Conservation (phyloP, 2,888 invertebrate genomes). For the Nasonovia ribisnigri region DNA sequence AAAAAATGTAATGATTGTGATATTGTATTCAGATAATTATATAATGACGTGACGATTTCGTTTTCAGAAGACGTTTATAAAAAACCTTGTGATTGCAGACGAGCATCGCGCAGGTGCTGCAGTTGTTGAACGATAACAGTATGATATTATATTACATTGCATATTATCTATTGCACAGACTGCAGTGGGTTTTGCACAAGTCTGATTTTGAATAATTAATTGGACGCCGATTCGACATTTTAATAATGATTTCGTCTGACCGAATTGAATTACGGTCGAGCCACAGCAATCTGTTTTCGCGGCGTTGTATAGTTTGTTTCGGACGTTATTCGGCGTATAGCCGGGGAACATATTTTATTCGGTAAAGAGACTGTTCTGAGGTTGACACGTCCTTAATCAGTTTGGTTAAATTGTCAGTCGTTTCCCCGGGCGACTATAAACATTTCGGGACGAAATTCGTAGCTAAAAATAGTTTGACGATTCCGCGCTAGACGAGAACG, state of each 20-base stretch:
- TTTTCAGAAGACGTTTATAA: not conserved
- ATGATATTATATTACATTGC: too few species aligned
- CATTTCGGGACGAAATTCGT: not conserved
- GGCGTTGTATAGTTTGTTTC: constrained; percentile 5
- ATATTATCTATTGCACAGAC: not conserved
- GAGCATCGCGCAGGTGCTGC: not conserved
- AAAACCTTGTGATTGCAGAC: not conserved
- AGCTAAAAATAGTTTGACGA: not conserved
- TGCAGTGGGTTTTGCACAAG: not conserved
- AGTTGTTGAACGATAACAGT: not conserved
- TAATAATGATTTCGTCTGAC: not conserved
- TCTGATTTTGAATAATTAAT: not conserved
- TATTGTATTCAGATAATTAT: not conserved
- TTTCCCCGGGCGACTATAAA: not conserved
- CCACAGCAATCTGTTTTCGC: constrained; percentile 19
- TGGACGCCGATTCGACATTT: not conserved
- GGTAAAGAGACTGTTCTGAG: constrained; percentile 4
- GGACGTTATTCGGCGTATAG: constrained; percentile 28
- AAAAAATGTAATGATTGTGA: not conserved
- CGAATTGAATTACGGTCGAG: constrained; percentile 39
- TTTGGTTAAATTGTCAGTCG: constrained; percentile 19
- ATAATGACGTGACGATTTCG: not conserved
- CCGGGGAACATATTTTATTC: not conserved
- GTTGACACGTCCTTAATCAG: constrained; percentile 48
- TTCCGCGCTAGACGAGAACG: not conserved